A percentile compares a stretch with the other conserved stretches of the same genome.
These are phyloP conservation scores for Elaeidobius kamerunicus DNA, from an alignment of 2,888 invertebrate genomes.

Conservation along the genomic window DNA sequence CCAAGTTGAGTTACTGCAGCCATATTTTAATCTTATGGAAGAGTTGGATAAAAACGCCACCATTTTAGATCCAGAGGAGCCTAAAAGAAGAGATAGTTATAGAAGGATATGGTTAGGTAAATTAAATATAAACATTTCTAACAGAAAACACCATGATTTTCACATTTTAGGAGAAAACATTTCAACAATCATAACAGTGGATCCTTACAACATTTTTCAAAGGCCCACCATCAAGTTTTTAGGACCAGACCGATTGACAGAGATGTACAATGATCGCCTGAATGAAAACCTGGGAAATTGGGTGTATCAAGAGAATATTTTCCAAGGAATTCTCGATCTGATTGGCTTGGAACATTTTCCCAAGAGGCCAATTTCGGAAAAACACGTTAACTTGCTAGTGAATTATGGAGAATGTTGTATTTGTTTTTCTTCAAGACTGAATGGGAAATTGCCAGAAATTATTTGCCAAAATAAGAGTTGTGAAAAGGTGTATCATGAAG, in stretches of 20 bases:
- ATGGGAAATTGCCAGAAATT: conserved; percentile 47
- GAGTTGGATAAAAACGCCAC: conserved; percentile 46
- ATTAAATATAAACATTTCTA: conserved; percentile 5
- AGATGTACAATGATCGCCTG: conserved; percentile 39
- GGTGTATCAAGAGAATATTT: conserved; percentile 39
- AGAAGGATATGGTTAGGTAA: conserved; percentile 48
- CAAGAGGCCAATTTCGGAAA: conserved; percentile 28
- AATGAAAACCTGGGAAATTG: conserved; percentile 46
- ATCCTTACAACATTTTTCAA: conserved; percentile 42
- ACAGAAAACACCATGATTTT: not conserved
- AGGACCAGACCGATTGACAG: conserved; percentile 45
- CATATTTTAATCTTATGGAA: conserved; percentile 49
- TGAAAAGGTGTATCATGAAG: conserved; percentile 45
- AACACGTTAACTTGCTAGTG: conserved; percentile 36
- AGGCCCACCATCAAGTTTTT: conserved; percentile 48
- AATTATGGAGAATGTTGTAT: conserved; percentile 47
- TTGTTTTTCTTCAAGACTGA: conserved; percentile 46
- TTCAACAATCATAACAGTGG: conserved; percentile 46
- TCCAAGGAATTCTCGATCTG: conserved; percentile 45
- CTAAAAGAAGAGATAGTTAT: conserved; percentile 43
- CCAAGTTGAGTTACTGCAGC: conserved; percentile 42
- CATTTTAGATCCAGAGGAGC: conserved; percentile 49
- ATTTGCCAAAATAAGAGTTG: conserved; percentile 47
- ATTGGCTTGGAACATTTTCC: conserved; percentile 43
- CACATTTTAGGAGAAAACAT: conserved; percentile 43